Base-by-base conservation (phyloP, 2,888 invertebrate genomes). In the Xanthorhoe spadicearia region DNA sequence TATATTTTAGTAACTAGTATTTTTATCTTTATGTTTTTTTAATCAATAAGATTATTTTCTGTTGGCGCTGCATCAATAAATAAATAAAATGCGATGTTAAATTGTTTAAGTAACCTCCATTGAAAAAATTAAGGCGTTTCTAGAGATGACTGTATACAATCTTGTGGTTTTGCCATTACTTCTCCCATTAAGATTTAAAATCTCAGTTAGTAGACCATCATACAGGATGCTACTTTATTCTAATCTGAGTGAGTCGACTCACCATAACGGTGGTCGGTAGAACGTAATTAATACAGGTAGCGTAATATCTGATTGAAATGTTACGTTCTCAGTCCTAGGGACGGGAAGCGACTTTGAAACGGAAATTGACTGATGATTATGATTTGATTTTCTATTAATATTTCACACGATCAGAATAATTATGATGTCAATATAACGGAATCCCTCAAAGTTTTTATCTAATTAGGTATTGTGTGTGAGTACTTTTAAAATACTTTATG, bases 301-400 rank as follows among this genome's bases (percentile, higher is more conserved):
- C 17, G 28, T 60, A 60, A 60, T 67, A 63, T 63, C 63, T 60
- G 67, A 67, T 67, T 63, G 52, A 67, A 67, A 63, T 59, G 50
- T 65, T 38, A 65, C 51, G 54, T 61, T 61, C 56, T 66, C 35
- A 53, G 13, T 5, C 9, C 43, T 66, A 66, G 61, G 48, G 57
- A 61, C 17, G 50, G 48, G 35, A 55, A 23, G 10, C 23, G 5
- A 5, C 9, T 9, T 52, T 48, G 48, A 48, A 48, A 17, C 17
- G 48, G 48, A 48, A 48, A 17, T 48, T 32, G 2, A 32, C 7
- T 15, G 15, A 17, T 48, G 17, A 17, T 15, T 15, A 48, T 48
- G 48, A 17, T 48, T 48, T 48, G 48, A 17, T 48, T 32, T 32
- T 32, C 32, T 32, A 7, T 6, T 32, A 6, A 32, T 7, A 7